Base-by-base conservation (phyloP, 2,797 vertebrate species). In the Chaenodraco wilsoni region DNA sequence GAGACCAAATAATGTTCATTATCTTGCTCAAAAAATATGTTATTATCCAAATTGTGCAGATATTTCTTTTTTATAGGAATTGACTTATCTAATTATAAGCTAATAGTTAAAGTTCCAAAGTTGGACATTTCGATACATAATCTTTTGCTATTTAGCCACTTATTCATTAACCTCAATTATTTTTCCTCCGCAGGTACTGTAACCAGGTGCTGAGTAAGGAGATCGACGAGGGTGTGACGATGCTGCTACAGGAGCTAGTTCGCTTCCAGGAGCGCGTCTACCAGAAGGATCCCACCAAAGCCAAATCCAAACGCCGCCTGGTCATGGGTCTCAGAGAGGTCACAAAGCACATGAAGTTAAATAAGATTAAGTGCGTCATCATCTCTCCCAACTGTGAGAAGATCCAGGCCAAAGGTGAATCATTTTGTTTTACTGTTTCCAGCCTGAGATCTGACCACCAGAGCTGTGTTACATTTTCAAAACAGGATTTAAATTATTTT, bases 371-470 rank as follows among this genome's bases (percentile, higher is more conserved):
- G 66, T 99, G 98, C 79, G 97, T 99, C 9, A 96, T 99, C 85
- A 99, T 99, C 90, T 99, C 98, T 54, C 98, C 98, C 59, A 99
- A 99, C 93, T 99, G 98, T 31, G 98, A 99, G 91, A 99, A 99
- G 94, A 99, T 99, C 82, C 98, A 99, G 81, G 97, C 98, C 60
- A 99, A 99, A 96, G 98, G 98, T 98, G 69, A 76, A 44, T 3
- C 33, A 13, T 45, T 6, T 45, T 19, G 5, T 9, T 9, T 27
- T 14, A 37, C 13, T 2, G 2, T 61, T 27, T 62, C 2, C 11
- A n/a, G 2, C 33, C 45, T 49, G 15, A 64, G 9, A 3, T 69
- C 23, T 46, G 27, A 61, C 14, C 17, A 16, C 12, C 33, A 9
- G 17, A 23, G 12, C 27, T 41, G 5, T 17, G 12, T 37, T 49